Evolutionary conservation across 64 coral and sea anemone species (phyloP).

Genomic region (Orbicella faveolata): DNA sequence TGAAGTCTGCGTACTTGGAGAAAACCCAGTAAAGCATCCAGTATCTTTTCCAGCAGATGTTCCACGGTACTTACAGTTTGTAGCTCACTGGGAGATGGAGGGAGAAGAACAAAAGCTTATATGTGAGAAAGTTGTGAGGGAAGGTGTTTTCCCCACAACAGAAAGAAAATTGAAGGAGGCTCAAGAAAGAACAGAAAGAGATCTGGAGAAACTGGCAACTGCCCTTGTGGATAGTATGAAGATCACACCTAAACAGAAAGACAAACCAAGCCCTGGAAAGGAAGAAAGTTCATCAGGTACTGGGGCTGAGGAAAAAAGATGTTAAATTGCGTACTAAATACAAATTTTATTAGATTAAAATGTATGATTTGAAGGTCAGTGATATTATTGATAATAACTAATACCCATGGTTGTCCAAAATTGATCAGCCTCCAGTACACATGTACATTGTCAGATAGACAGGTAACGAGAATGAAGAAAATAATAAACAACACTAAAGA

Average conservation of each 20-base stretch:
- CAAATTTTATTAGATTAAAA: no score
- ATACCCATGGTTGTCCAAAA: no score
- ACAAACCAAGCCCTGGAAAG: slow-evolving; percentile 22
- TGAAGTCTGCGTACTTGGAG: slow-evolving; percentile 54
- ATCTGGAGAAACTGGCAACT: slow-evolving; percentile 54
- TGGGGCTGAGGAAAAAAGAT: not conserved
- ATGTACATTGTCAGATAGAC: no score
- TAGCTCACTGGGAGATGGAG: slow-evolving; percentile 69
- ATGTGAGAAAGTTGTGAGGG: slow-evolving; percentile 73
- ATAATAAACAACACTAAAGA: no score
- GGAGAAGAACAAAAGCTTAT: slow-evolving; percentile 53
- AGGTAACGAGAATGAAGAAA: no score
- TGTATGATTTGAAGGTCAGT: no score
- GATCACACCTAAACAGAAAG: slow-evolving; percentile 49
- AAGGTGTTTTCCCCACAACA: slow-evolving; percentile 73
- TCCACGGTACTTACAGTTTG: slow-evolving; percentile 59
- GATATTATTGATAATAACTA: no score
- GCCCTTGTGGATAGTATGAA: slow-evolving; percentile 45
- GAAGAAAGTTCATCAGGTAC: slow-evolving; percentile 9
- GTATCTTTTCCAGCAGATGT: slow-evolving; percentile 44
- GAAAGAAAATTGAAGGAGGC: slow-evolving; percentile 62
- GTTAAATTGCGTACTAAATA: no score
- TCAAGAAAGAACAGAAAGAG: slow-evolving; percentile 34
- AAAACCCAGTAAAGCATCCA: slow-evolving; percentile 51
- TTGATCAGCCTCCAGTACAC: no score